Evolutionary conservation across 2,113 vertebrate species (phyloP), one percentile per base, ranked within the genome.

Genomic region (Puffinus mauretanicus): DNA sequence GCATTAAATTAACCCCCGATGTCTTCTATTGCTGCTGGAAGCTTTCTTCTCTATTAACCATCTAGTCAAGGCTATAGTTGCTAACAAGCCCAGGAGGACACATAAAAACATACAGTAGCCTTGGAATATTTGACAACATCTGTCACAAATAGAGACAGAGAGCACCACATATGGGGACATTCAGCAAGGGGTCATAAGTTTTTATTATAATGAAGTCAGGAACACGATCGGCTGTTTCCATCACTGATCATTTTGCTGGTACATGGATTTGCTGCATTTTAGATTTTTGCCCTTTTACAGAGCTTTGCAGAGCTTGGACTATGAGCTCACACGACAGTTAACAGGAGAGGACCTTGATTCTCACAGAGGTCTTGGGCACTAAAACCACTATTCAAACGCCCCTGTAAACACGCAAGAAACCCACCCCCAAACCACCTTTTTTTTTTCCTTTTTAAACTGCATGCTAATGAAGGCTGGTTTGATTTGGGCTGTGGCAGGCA

Each of bases 11-110:
- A 90, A 93, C 22, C 30, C 57, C n/a, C 0, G 0, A 19, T 13
- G 49, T 19, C 44, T 76, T 52, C 36, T 30, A 24, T 1, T 62
- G 19, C 61, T 79, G 47, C 78, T 92, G 40, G 47, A 90, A 93
- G 58, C 40, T 77, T 52, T 36, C 46, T 70, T 88, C 81, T 8
- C 76, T 66, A 11, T 73, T 86, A 88, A 62, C 18, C 82, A 86
- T 3, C 34, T 32, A 83, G 86, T 25, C 82, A 83, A 94, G 91
- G 88, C 71, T 67, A 9, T 0, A 79, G 78, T 2, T 79, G 73
- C 78, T 94, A 91, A 95, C 72, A 75, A 94, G 91, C 32, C 88
- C 42, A 49, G 2, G 11, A 94, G 55, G 91, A 70, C 64, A 83
- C 62, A 58, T 18, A 88, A 82, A 95, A 86, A 34, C 11, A 15